phyloP scores from a whole-genome alignment of 2,888 invertebrate genomes.

The Pachliopta kotzebuea region DNA sequence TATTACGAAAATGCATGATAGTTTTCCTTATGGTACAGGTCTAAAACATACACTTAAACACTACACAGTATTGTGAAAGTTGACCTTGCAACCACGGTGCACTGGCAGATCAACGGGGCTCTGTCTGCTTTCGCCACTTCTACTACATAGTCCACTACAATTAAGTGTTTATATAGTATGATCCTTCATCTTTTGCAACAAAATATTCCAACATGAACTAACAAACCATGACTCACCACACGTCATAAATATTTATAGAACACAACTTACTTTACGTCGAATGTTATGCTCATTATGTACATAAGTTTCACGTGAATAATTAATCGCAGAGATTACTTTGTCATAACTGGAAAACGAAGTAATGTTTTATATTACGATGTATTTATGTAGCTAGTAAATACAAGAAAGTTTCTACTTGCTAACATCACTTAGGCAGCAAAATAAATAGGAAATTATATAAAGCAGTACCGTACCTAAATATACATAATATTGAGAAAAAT shows the following conservation, averaged over 20 bases:
- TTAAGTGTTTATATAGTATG: constrained; percentile 19
- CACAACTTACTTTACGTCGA: constrained; percentile 37
- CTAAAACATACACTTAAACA: constrained; percentile 8
- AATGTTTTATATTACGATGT: constrained; percentile 1
- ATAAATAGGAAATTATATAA: no score
- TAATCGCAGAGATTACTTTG: constrained; percentile 32
- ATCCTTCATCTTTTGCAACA: constrained; percentile 36
- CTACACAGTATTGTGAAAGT: constrained; percentile 59
- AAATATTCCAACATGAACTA: constrained; percentile 38
- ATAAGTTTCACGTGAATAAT: constrained; percentile 21
- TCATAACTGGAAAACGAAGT: constrained; percentile 32
- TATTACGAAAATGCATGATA: background rate
- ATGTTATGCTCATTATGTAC: constrained; percentile 25
- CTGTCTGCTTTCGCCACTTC: constrained; percentile 58
- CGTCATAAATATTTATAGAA: constrained; percentile 69
- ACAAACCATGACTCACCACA: constrained; percentile 51
- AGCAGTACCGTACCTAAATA: no score
- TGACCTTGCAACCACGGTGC: constrained; percentile 60
- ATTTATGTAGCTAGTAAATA: background rate
- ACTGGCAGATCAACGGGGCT: constrained; percentile 54
- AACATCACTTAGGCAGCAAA: no score
- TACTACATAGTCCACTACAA: background rate
- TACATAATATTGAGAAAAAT: no score
- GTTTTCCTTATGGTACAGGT: background rate
- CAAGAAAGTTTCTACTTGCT: background rate